Evolutionary conservation across 2,797 vertebrate species (phyloP).

Genomic region (Pteropus rufus): DNA sequence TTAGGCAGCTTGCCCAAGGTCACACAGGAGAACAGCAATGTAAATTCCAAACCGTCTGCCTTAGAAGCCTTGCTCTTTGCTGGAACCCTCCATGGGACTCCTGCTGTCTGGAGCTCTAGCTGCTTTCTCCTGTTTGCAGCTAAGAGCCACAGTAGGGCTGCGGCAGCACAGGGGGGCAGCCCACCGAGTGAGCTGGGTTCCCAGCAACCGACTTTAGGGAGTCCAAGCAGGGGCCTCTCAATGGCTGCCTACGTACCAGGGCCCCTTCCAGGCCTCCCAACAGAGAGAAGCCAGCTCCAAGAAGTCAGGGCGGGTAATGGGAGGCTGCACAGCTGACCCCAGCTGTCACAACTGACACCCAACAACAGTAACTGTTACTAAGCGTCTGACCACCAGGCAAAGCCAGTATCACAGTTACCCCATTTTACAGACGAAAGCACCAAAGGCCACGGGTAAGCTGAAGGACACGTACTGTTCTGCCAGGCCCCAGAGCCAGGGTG

Average conservation of each 20-base stretch:
- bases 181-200: accelerated
- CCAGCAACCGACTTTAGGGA: not conserved
- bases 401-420: not conserved
- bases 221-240: not conserved
- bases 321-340: not conserved
- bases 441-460: not conserved
- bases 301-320: not conserved
- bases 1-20: not conserved
- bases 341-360: not conserved
- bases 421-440: not conserved
- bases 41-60: not conserved
- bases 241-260: not conserved
- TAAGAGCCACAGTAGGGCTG: conserved; percentile 45
- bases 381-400: not conserved
- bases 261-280: not conserved
- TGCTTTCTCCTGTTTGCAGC: not conserved
- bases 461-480: accelerated
- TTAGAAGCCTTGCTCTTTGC: not conserved
- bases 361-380: not conserved
- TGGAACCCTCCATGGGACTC: not conserved
- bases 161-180: not conserved
- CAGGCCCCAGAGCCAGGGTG: not conserved
- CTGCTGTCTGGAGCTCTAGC: not conserved
- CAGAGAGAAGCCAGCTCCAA: not conserved
- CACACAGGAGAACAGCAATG: not conserved